Evolutionary conservation across 2,888 invertebrate genomes (phyloP).

Genomic region (Dioctria rufipes): DNA sequence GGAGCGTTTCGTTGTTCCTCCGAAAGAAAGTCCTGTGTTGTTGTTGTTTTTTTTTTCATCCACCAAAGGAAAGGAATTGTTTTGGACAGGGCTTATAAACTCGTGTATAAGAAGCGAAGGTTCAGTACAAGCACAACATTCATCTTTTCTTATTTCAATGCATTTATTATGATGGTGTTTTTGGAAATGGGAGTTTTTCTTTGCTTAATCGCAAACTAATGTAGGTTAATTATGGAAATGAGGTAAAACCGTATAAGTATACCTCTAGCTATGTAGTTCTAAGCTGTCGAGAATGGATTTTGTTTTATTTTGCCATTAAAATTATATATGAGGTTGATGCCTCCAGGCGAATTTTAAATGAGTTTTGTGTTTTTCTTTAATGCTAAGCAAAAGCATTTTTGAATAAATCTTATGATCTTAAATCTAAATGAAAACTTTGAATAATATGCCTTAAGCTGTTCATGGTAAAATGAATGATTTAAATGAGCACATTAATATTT

Average conservation of each 20-base stretch:
- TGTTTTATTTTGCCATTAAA: background rate
- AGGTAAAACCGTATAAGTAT: background rate
- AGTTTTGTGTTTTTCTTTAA: background rate
- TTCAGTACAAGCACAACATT: background rate
- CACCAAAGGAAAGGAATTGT: background rate
- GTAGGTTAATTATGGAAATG: background rate
- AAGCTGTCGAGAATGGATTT: background rate
- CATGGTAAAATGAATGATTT: too few relatives aligned
- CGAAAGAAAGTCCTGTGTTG: too few relatives aligned
- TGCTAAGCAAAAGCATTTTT: background rate
- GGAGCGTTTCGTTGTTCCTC: constrained; percentile 52
- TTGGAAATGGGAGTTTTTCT: background rate
- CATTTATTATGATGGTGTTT: background rate
- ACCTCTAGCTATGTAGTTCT: too few relatives aligned
- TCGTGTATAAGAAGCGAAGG: background rate
- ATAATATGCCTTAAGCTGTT: background rate
- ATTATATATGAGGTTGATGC: background rate
- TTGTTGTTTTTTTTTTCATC: constrained; percentile 23
- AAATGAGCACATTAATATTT: too few relatives aligned
- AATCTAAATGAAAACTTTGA: background rate
- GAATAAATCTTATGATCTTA: background rate
- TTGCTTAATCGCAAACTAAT: background rate
- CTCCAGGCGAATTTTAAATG: background rate
- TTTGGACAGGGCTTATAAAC: constrained; percentile 6
- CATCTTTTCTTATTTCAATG: background rate